Evolutionary conservation across 2,888 invertebrate genomes (phyloP), one percentile per base, ranked within the genome.

Genomic region (Hylaea fasciaria): DNA sequence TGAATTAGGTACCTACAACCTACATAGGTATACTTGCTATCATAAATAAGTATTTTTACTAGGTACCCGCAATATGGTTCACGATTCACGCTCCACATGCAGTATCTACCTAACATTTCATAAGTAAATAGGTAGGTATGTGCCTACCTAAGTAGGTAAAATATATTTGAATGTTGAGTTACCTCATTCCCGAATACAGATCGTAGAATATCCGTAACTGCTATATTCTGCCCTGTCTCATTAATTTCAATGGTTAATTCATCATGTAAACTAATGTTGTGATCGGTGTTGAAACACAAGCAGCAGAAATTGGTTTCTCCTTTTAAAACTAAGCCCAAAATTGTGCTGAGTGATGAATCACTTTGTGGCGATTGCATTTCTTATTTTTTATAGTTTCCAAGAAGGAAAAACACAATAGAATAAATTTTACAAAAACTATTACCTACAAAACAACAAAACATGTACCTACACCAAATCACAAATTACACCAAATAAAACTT

Each of bases 271-370:
- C 79, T 57, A 1, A 72, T 69, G 40, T 78, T 75, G 4, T 77
- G 74, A 32, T 69, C 69, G 3, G 62, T 63, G 49, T 73, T 74
- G 13, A 85, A 78, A 70, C 89, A 89, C 44, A 89, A 68, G 58
- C 83, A 83, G 64, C 89, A 89, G 58, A 84, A 81, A 50, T 82
- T 74, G 49, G 74, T 72, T 48, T 77, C 74, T 12, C 74, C 78
- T 35, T 73, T 74, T 43, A 87, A 57, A 52, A 88, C 68, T 55
- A 78, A 78, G 22, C 71, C 61, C 16, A 89, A 43, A 13, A 77
- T 69, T 47, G 68, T 69, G 39, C 71, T 70, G 32, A 82, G 47
- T 4, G 74, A 60, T 12, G 71, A 58, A 80, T 81, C 83, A 40
- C 50, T 64, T 16, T n/a, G 8, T 12, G 16, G 11, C 12, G 10